A percentile compares a stretch with the other conserved stretches of the same genome.
Evolutionary conservation across 1,140 invertebrate genomes (phyloP).

Genomic region (Drosophila melanogaster): DNA sequence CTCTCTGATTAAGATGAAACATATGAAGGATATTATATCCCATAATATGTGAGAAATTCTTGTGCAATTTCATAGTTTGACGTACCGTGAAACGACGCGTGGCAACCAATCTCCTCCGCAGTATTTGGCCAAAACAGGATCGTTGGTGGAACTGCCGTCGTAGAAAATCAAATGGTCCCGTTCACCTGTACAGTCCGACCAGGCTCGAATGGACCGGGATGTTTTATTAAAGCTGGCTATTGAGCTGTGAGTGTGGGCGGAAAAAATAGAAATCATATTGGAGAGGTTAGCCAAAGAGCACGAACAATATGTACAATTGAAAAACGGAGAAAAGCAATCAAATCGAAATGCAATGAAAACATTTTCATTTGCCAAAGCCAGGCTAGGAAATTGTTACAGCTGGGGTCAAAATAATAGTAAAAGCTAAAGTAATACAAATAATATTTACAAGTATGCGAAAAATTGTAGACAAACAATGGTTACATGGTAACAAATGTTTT

Average conservation of each 20-base stretch:
- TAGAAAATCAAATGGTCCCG: constrained; percentile 93
- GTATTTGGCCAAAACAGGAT: constrained; percentile 93
- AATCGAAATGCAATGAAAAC: constrained; percentile 48
- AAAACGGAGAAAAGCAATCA: constrained; percentile 33
- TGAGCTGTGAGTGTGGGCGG: constrained; percentile 37
- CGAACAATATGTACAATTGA: constrained; percentile 5
- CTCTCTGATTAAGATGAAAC: constrained; percentile 3
- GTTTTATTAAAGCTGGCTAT: constrained; percentile 88
- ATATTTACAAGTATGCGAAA: too few species aligned
- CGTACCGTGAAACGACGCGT: constrained; percentile 87
- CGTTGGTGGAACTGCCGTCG: constrained; percentile 91
- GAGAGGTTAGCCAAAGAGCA: constrained; percentile 2
- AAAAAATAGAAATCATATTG: constrained; percentile 11
- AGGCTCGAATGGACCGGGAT: constrained; percentile 89
- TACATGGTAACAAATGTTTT: too few species aligned
- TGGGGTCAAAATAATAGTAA: constrained; percentile 1
- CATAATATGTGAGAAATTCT: background rate
- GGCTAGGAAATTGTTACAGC: constrained; percentile 12
- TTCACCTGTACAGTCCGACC: constrained; percentile 92
- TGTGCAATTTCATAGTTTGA: constrained; percentile 4
- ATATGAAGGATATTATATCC: background rate
- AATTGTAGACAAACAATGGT: too few species aligned
- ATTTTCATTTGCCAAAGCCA: constrained; percentile 46
- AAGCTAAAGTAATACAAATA: too few species aligned
- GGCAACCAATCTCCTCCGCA: constrained; percentile 94